These are phyloP conservation scores for Drosophila chauvacae DNA, from an alignment of 1,140 invertebrate genomes.

Conservation along the genomic window DNA sequence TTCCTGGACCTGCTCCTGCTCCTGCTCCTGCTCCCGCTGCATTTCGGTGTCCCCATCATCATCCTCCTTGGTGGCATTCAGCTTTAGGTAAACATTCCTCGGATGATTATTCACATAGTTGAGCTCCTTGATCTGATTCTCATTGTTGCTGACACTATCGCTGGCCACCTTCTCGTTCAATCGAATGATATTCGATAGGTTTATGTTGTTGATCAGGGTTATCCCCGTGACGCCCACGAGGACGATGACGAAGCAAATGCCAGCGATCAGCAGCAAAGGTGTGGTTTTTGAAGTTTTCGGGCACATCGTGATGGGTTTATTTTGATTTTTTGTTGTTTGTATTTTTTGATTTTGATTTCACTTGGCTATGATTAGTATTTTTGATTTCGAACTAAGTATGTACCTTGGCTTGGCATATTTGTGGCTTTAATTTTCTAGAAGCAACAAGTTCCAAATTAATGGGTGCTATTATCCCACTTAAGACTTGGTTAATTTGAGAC, in stretches of 20 bases:
- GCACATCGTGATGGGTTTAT: slow-evolving; percentile 56
- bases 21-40: slow-evolving; percentile 24
- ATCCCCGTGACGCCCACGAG: slow-evolving; percentile 78
- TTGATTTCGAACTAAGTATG: background rate
- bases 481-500: background rate
- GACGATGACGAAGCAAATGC: slow-evolving; percentile 77
- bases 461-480: background rate
- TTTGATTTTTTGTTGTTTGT: background rate
- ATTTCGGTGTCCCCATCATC: background rate
- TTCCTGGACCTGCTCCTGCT: slow-evolving; percentile 12
- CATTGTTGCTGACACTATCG: slow-evolving; percentile 75
- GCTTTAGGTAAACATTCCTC: slow-evolving; percentile 54
- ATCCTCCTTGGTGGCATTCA: slow-evolving; percentile 31
- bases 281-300: slow-evolving; percentile 78
- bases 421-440: background rate
- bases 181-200: slow-evolving; percentile 80
- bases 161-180: slow-evolving; percentile 83
- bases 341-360: slow-evolving; percentile 6
- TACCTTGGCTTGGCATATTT: background rate
- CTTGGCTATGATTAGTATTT: background rate
- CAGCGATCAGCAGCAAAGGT: slow-evolving; percentile 74
- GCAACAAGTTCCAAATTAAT: background rate
- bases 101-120: slow-evolving; percentile 81
- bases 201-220: slow-evolving; percentile 82
- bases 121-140: slow-evolving; percentile 78